Conservation (phyloP, 2,113 vertebrate genomes). For the Carassius gibelio region DNA sequence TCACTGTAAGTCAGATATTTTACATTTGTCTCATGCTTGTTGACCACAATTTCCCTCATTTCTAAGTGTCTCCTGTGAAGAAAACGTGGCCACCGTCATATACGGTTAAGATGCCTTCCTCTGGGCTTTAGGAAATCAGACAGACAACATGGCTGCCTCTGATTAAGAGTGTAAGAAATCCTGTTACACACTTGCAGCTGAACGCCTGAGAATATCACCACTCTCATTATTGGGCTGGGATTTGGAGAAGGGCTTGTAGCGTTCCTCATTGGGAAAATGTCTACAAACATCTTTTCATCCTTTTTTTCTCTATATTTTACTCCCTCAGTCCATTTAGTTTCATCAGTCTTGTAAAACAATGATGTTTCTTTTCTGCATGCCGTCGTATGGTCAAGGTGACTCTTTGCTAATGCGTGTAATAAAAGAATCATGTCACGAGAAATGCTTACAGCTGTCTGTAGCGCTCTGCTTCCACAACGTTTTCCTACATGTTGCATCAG, state of each 20-base stretch:
- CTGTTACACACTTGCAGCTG: constrained; percentile 74
- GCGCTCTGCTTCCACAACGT: not conserved
- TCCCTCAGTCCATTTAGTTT: constrained; percentile 32
- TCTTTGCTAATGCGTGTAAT: constrained; percentile 19
- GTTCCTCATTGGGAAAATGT: constrained; percentile 60
- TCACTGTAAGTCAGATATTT: constrained; percentile 53
- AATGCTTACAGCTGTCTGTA: constrained; percentile 7
- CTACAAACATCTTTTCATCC: constrained; percentile 47
- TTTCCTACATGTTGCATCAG: constrained; percentile 6
- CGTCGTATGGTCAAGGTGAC: constrained; percentile 31
- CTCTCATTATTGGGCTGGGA: constrained; percentile 69
- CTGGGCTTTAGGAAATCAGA: constrained; percentile 37
- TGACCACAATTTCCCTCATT: constrained; percentile 34
- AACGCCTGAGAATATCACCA: constrained; percentile 70
- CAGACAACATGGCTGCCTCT: constrained; percentile 56
- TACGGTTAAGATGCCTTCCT: constrained; percentile 30
- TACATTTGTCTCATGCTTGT: constrained; percentile 38
- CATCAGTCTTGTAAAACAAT: constrained; percentile 42
- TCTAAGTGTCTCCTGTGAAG: constrained; percentile 14
- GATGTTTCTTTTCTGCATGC: constrained; percentile 16
- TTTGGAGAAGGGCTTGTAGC: constrained; percentile 58
- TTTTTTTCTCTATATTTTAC: constrained; percentile 34
- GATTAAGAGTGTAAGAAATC: constrained; percentile 78
- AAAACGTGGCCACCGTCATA: constrained; percentile 16
- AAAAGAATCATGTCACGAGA: not conserved